Evolutionary conservation across 2,888 invertebrate species (phyloP).

Genomic region (Nymphalis polychloros): DNA sequence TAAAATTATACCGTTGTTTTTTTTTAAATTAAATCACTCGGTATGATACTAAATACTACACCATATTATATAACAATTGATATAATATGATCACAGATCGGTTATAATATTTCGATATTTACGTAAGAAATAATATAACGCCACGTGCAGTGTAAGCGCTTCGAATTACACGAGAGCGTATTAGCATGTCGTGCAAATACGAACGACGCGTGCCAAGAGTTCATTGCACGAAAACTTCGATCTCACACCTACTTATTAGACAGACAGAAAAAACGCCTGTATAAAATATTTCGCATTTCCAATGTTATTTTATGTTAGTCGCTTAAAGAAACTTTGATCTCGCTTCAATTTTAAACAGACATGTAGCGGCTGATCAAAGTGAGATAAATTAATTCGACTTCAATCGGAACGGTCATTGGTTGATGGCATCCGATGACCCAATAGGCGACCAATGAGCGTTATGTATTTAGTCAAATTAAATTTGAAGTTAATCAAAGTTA

Average conservation of each 20-base stretch:
- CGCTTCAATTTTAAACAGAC: not conserved
- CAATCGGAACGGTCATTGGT: no score
- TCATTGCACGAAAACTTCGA: slow-evolving; percentile 43
- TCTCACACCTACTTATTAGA: slow-evolving; percentile 15
- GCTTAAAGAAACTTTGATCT: not conserved
- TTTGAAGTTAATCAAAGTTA: not conserved
- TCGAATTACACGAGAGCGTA: slow-evolving; percentile 28
- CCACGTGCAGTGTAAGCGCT: slow-evolving; percentile 27
- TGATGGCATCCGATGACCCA: no score
- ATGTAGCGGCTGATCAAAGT: no score
- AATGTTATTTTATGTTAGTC: slow-evolving; percentile 2
- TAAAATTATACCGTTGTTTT: no score
- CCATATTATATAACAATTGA: no score
- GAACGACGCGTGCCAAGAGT: slow-evolving; percentile 38
- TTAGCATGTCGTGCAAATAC: slow-evolving; percentile 32
- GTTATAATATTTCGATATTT: slow-evolving; percentile 8
- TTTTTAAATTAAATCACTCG: no score
- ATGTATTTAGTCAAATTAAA: no score
- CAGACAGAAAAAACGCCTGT: slow-evolving; percentile 15
- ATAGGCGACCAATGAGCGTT: no score
- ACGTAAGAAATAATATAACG: slow-evolving; percentile 17
- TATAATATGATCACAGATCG: not conserved
- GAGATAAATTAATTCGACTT: no score
- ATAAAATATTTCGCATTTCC: slow-evolving; percentile 6
- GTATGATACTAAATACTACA: not conserved